These are phyloP conservation scores for Popillia japonica DNA, from an alignment of 1,140 invertebrate species.

Conservation along the genomic window DNA sequence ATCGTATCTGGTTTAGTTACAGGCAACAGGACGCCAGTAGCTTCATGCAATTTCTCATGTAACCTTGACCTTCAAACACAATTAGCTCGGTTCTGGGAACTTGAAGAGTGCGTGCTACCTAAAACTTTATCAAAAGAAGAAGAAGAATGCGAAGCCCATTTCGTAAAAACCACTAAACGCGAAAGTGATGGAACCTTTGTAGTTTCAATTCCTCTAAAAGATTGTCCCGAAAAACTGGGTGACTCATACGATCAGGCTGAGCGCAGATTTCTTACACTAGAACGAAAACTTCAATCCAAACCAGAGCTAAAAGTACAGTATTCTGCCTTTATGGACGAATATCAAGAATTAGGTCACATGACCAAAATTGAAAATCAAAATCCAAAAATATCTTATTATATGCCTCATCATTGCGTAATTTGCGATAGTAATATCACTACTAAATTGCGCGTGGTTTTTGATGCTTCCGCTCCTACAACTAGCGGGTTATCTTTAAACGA, in stretches of 20 bases:
- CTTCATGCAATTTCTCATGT: background rate
- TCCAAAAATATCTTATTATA: constrained; percentile 46
- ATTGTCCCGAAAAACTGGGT: background rate
- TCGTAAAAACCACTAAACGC: background rate
- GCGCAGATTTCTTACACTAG: background rate
- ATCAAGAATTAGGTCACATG: constrained; percentile 16
- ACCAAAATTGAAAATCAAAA: constrained; percentile 11
- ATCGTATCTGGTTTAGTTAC: too few relatives aligned
- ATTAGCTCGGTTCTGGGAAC: background rate
- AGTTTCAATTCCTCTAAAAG: background rate
- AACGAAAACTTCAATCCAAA: background rate
- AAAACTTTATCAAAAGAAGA: background rate
- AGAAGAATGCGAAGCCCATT: background rate
- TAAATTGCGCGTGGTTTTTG: constrained; percentile 58
- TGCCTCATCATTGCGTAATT: constrained; percentile 60
- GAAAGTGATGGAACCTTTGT: background rate
- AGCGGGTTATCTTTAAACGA: constrained; percentile 57
- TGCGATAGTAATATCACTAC: constrained; percentile 51
- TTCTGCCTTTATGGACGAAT: background rate
- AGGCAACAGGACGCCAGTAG: background rate
- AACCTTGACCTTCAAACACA: background rate
- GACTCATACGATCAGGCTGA: background rate
- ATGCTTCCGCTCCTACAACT: constrained; percentile 53
- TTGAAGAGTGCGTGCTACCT: background rate
- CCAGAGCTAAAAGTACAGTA: background rate